Evolutionary conservation across 1,140 invertebrate species (phyloP), one percentile per base, ranked within the genome.

Genomic region (Cheumatopsyche charites): DNA sequence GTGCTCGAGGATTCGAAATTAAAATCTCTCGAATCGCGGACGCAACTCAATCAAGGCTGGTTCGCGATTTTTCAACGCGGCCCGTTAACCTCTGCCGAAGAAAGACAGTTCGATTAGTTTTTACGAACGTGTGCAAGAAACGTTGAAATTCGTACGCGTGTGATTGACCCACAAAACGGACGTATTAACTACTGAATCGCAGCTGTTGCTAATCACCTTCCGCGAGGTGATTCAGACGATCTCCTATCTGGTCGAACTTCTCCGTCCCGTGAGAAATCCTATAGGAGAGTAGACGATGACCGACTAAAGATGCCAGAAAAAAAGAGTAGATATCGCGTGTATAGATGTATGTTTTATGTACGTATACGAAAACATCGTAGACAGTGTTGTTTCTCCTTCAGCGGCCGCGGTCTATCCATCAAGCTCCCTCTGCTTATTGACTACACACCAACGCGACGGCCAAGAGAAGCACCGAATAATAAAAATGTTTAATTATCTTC

Each of bases 401-500:
- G 17, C 45, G 23, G 49, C 42, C 42, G 36, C 66, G 21, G 43
- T 68, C 66, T 68, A 68, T 68, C 66, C 66, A 68, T 68, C 66
- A 68, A 43, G 42, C 19, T 42, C 41, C 63, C 41, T 66, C 23
- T 43, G 43, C 63, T 66, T 66, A 66, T 66, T 66, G 42, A 66
- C 36, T 66, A 66, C 29, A 58, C 63, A 66, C 63, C 63, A 66
- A 66, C 63, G 63, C 63, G 42, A 19, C 25, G 29, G 62, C 62
- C 29, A 26, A 61, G 55, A 62, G 61, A 66, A 66, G 63, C 41
- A 15, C 66, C 41, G 49, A 68, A 68, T 68, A 68, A 68, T 68
- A 68, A 68, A 68, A 68, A 68, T 68, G 66, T 68, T 68, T 68
- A 68, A 68, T 68, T 68, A 68, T 68, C 66, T 68, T 58, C 66